phyloP scores from a whole-genome alignment of 2,888 invertebrate genomes.

The Agrilus cyanescens region DNA sequence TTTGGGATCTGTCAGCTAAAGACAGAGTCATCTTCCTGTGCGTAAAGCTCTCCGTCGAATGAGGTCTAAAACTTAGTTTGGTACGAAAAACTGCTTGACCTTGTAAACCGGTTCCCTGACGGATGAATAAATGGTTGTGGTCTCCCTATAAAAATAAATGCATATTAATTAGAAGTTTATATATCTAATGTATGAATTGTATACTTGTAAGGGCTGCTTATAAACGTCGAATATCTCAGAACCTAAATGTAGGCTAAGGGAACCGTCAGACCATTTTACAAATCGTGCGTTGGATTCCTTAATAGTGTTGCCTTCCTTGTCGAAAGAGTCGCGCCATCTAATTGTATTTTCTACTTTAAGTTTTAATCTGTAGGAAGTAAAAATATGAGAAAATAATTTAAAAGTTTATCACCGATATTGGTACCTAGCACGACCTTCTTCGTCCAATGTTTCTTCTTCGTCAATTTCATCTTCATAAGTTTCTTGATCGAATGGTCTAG shows the following conservation, averaged over 20 bases:
- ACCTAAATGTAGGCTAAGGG: conserved; percentile 92
- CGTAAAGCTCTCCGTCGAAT: conserved; percentile 97
- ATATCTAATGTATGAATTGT: conserved; percentile 9
- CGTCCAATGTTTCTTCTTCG: conserved; percentile 94
- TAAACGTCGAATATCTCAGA: conserved; percentile 97
- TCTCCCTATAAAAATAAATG: no score
- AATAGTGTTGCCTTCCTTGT: conserved; percentile 66
- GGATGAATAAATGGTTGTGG: conserved; percentile 94
- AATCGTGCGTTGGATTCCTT: conserved; percentile 92
- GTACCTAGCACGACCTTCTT: conserved; percentile 85
- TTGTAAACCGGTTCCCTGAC: conserved; percentile 95
- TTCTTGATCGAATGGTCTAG: conserved; percentile 86
- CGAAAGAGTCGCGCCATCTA: conserved; percentile 79
- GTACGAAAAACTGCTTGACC: conserved; percentile 96
- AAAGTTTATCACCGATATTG: background rate
- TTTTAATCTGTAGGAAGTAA: conserved; percentile 54
- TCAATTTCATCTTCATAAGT: conserved; percentile 98
- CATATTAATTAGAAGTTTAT: conserved; percentile 5
- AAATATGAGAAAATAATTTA: background rate
- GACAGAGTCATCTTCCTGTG: conserved; percentile 98
- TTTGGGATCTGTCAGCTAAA: conserved; percentile 86
- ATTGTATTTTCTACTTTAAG: conserved; percentile 96
- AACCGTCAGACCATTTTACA: conserved; percentile 97
- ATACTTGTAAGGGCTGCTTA: conserved; percentile 74
- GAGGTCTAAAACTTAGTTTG: conserved; percentile 93